These are phyloP conservation scores for Macrosteles quadrilineatus DNA, from an alignment of 1,140 invertebrate species.

Conservation along the genomic window DNA sequence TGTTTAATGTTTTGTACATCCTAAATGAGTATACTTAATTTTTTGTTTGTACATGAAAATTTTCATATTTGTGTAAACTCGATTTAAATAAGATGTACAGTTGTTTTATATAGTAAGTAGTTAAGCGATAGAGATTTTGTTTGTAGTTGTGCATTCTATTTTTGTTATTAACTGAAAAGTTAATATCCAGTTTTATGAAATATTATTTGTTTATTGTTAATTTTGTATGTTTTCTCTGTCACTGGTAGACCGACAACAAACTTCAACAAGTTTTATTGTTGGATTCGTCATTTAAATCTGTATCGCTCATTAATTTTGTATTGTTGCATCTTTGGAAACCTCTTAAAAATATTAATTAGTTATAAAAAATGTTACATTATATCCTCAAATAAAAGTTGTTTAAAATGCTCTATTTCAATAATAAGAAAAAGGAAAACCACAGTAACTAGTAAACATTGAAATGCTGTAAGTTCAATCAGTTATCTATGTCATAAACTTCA, in stretches of 20 bases:
- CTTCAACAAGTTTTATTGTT: conserved; percentile 18
- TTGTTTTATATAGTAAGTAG: conserved; percentile 21
- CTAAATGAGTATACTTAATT: conserved; percentile 11
- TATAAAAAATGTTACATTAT: too few species aligned
- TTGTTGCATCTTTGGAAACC: too few species aligned
- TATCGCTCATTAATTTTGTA: too few species aligned
- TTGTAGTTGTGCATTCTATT: conserved; percentile 18
- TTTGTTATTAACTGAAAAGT: conserved; percentile 4
- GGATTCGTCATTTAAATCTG: too few species aligned
- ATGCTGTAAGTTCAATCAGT: too few species aligned
- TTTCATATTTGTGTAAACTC: conserved; percentile 5
- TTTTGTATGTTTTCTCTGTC: conserved; percentile 1
- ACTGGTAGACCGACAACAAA: neutral
- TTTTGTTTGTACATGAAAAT: conserved; percentile 17
- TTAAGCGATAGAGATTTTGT: conserved; percentile 11
- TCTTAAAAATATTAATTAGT: too few species aligned
- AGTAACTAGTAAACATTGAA: too few species aligned
- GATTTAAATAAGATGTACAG: conserved; percentile 1
- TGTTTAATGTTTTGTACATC: conserved; percentile 9
- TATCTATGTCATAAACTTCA: too few species aligned
- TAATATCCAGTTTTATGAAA: conserved; percentile 6
- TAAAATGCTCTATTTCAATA: too few species aligned
- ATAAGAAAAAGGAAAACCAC: too few species aligned
- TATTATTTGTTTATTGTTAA: conserved; percentile 24
- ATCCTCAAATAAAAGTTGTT: too few species aligned